These are phyloP conservation scores for Noctilio leporinus DNA, from an alignment of 2,113 vertebrate genomes.

Conservation along the genomic window DNA sequence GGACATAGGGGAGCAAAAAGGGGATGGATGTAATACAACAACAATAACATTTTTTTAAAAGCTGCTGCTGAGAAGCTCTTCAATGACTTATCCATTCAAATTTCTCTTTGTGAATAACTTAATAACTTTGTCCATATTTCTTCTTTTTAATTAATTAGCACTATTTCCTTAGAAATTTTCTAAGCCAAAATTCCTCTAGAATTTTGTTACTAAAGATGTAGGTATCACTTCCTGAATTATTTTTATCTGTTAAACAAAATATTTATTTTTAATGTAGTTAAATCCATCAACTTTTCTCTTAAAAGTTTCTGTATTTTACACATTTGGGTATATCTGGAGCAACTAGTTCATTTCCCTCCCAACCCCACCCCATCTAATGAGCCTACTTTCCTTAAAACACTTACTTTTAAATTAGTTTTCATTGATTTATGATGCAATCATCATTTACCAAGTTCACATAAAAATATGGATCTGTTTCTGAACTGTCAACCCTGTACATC, in stretches of 20 bases:
- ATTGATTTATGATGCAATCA: not conserved
- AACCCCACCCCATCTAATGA: not conserved
- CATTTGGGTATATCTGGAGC: not conserved
- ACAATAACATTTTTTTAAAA: no score
- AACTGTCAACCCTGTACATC: not conserved
- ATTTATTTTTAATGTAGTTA: not conserved
- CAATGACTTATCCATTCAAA: not conserved
- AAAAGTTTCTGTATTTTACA: not conserved
- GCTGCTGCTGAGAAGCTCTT: not conserved
- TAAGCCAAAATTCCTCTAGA: no score
- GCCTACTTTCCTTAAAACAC: not conserved
- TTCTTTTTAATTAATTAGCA: not conserved
- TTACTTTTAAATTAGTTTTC: not conserved
- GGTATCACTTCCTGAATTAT: not conserved
- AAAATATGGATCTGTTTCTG: not conserved
- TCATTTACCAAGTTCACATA: not conserved
- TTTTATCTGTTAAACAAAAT: not conserved
- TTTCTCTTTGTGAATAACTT: not conserved
- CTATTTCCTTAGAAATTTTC: no score
- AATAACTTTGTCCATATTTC: not conserved
- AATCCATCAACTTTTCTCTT: not conserved
- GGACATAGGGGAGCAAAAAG: no score
- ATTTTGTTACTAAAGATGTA: not conserved
- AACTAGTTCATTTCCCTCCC: not conserved
- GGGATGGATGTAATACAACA: no score